Base-by-base conservation (phyloP, 2,113 vertebrate genomes). In the Hemiprocne comata region DNA sequence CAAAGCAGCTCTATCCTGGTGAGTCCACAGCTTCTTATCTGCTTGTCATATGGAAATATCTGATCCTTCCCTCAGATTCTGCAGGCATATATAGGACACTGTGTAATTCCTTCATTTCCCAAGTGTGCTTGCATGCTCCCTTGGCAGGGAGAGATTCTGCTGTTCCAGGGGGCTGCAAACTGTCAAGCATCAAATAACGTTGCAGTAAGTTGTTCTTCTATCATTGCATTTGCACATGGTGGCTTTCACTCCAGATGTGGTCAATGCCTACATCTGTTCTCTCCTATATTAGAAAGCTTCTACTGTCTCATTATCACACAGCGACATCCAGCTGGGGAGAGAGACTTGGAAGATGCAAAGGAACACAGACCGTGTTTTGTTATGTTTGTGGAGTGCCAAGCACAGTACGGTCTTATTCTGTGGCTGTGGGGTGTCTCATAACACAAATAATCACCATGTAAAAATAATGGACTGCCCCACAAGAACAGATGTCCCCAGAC, bases 1-100 rank as follows among this genome's bases (percentile, higher is more conserved):
- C 99, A 96, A 99, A 98, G 98, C 99, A 99, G 97, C 98, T 99
- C 95, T 97, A 97, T 29, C 96, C 96, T 97, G 96, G 96, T 97
- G 93, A 97, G 96, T 96, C 69, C 7, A 1, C 9, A 28, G 34
- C 9, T 77, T 83, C 51, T 33, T 5, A 1, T 69, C 23, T 48
- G 50, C 23, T 50, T 50, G 3, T 20, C 9, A 1, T 14, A 0
- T 15, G 51, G 58, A 55, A 86, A 33, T 11, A 10, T 1, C 64
- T 8, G 21, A 4, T 40, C 34, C 36, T 77, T 9, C 18, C 13
- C 50, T 34, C 7, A 26, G 29, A 4, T 86, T 53, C 29, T 48
- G 13, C 67, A 72, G 64, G 23, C 28, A 9, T 21, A 6, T 5
- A 9, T 0, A 50, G 57, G 65, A n/a, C 25, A 31, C 34, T 12